Conservation (phyloP, 2,797 vertebrate genomes). For the Microtus californicus region DNA sequence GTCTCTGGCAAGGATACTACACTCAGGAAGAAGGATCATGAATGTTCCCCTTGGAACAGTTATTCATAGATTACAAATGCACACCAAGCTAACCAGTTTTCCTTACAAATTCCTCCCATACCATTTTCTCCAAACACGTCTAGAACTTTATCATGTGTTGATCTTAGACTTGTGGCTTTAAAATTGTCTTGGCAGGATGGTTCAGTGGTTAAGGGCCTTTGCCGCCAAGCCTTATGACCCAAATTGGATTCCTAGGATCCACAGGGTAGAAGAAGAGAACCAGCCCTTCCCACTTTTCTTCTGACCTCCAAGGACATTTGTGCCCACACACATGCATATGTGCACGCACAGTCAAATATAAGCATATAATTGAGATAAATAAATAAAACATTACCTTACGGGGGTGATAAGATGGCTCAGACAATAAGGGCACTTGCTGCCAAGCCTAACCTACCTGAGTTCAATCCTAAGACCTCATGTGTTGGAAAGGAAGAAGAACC, state of each 20-base stretch:
- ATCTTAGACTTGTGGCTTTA: constrained; percentile 25
- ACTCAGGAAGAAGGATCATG: constrained; percentile 41
- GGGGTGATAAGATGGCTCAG: not conserved
- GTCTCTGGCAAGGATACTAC: not conserved
- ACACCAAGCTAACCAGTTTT: constrained; percentile 28
- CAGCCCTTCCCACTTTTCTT: not conserved
- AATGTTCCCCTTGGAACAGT: constrained; percentile 22
- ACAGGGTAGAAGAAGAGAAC: not conserved
- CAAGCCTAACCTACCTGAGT: not conserved
- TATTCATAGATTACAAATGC: constrained; percentile 26
- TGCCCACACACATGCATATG: not conserved
- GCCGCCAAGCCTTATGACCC: not conserved
- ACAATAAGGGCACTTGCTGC: not conserved
- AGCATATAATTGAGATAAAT: not conserved
- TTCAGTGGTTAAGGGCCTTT: not conserved
- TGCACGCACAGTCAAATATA: not conserved
- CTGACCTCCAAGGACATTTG: not conserved
- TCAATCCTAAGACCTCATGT: not conserved
- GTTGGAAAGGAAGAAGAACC: not conserved
- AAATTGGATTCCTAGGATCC: not conserved
- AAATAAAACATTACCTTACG: not conserved
- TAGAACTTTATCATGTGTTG: constrained; percentile 54
- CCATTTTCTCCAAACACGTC: not conserved
- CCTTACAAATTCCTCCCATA: constrained; percentile 17
- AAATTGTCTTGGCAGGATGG: constrained; percentile 13